Evolutionary conservation across 2,888 invertebrate species (phyloP).

Genomic region (Drosophila maculinotata): DNA sequence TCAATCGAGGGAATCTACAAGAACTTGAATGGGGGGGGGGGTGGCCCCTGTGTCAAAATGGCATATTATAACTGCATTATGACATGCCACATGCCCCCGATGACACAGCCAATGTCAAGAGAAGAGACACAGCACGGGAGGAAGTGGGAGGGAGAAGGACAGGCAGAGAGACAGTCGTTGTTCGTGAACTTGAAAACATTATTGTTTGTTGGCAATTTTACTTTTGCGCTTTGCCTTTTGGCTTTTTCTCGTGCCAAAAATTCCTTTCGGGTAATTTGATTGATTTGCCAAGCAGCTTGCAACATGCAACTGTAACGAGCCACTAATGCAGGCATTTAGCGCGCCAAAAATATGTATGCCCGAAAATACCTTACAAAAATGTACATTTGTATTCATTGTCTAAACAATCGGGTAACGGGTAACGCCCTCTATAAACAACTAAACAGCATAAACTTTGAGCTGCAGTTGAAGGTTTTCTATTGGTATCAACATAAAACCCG

Average conservation of each 20-base stretch:
- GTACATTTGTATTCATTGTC: conserved; percentile 3
- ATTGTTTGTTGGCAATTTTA: conserved; percentile 38
- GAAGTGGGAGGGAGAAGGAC: not conserved
- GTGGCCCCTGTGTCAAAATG: conserved; percentile 61
- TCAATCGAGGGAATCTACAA: conserved; percentile 53
- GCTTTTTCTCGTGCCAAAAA: conserved; percentile 47
- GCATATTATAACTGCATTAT: conserved; percentile 81
- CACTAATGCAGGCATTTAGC: conserved; percentile 76
- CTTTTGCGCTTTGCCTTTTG: conserved; percentile 26
- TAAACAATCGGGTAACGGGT: conserved; percentile 16
- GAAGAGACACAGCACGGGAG: too few relatives aligned
- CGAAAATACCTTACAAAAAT: conserved; percentile 4
- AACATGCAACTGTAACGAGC: conserved; percentile 79
- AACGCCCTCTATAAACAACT: conserved; percentile 47
- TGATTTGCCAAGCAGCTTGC: conserved; percentile 66
- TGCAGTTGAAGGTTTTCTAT: conserved; percentile 6
- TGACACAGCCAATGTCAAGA: conserved; percentile 42
- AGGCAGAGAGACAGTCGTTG: conserved; percentile 10
- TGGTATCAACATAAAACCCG: conserved; percentile 12
- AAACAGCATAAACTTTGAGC: conserved; percentile 11
- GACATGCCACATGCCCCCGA: conserved; percentile 69
- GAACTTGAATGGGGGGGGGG: conserved; percentile 21
- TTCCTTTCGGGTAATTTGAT: conserved; percentile 70
- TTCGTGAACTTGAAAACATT: conserved; percentile 68
- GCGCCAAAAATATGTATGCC: conserved; percentile 39